Percentiles rank a stretch among this genome's conserved stretches.
These are phyloP conservation scores for Sclerurus mexicanus DNA, from an alignment of 2,113 vertebrate species.

Conservation along the genomic window DNA sequence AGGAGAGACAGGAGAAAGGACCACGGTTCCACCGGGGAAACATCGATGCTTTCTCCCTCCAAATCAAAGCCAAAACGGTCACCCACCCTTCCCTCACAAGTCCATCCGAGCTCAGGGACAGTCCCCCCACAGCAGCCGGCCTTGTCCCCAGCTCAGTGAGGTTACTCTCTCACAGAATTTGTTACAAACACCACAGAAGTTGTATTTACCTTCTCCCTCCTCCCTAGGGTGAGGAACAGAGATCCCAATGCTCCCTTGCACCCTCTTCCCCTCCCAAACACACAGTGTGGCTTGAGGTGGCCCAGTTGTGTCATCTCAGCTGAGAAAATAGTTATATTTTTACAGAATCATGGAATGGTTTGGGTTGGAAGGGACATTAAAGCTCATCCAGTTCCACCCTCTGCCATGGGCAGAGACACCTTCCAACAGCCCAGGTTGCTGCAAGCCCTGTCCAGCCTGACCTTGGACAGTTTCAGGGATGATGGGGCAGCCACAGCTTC, in stretches of 20 bases:
- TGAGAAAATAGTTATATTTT: rapidly evolving
- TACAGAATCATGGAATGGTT: not conserved
- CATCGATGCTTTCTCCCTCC: not conserved
- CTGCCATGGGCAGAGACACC: not conserved
- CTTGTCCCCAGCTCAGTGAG: rapidly evolving
- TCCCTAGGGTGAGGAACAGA: not conserved
- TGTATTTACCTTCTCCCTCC: not conserved
- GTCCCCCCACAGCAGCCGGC: not conserved
- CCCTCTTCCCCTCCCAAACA: not conserved
- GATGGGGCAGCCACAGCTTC: not conserved
- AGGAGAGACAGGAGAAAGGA: not conserved
- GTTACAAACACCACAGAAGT: not conserved
- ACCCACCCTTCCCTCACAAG: not conserved
- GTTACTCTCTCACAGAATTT: not conserved
- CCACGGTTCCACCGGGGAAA: too few relatives aligned
- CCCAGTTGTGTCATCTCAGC: not conserved
- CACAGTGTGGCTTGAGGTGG: rapidly evolving
- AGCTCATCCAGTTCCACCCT: not conserved
- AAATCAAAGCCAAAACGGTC: not conserved
- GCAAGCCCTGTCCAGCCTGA: not conserved
- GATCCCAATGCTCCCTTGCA: rapidly evolving
- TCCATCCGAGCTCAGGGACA: rapidly evolving
- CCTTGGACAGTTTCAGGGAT: not conserved
- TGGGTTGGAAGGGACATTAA: not conserved
- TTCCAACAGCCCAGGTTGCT: not conserved